Percentiles rank a stretch among this genome's conserved stretches.
Evolutionary conservation across 2,113 vertebrate species (phyloP).

Genomic region (Camelus dromedarius): DNA sequence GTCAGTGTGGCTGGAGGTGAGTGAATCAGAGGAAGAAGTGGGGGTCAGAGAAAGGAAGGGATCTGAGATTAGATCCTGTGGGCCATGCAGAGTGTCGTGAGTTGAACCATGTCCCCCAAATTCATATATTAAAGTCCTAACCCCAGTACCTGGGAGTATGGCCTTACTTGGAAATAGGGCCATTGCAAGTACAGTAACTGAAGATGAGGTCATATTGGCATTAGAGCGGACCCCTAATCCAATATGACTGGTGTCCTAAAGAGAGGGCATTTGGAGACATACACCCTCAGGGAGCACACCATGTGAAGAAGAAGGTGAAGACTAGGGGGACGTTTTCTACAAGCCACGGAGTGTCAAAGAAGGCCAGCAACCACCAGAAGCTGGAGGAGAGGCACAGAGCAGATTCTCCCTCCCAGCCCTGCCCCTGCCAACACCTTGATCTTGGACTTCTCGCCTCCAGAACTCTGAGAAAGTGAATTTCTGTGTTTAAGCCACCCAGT

Average conservation of each 20-base stretch:
- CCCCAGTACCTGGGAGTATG: neutral
- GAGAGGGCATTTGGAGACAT: neutral
- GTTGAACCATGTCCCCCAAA: neutral
- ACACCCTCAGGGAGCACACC: neutral
- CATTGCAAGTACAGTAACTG: neutral
- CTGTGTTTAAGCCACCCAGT: neutral
- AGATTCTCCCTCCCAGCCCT: neutral
- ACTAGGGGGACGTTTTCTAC: neutral
- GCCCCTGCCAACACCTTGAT: rapidly evolving
- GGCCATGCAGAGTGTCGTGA: no score
- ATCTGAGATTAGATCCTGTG: neutral
- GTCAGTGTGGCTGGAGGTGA: no score
- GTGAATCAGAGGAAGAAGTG: neutral
- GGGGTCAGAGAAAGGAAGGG: no score
- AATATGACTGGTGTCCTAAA: neutral
- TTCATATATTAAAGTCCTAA: neutral
- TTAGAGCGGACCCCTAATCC: neutral
- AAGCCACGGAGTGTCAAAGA: neutral
- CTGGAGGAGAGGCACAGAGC: neutral
- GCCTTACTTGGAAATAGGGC: neutral
- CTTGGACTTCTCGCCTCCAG: neutral
- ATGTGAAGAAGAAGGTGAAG: neutral
- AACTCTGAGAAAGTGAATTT: neutral
- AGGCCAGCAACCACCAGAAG: neutral
- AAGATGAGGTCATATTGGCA: neutral